Conservation (phyloP, 2,797 vertebrate species). For the Mormyrus hasselquistii region DNA sequence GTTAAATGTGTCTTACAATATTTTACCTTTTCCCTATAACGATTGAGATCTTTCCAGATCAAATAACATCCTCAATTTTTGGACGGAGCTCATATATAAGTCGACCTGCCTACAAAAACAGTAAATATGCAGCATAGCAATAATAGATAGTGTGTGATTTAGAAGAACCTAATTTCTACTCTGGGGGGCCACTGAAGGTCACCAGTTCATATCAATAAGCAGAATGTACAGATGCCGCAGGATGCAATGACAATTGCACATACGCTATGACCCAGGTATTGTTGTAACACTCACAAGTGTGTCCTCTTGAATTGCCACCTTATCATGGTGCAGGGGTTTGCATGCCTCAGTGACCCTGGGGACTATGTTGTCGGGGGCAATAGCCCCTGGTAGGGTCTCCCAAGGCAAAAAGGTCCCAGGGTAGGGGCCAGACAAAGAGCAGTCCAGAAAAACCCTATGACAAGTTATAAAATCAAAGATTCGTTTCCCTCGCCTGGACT, state of each 20-base stretch:
- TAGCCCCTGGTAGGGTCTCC: too few relatives aligned
- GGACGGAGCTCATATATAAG: not conserved
- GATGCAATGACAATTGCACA: not conserved
- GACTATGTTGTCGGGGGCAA: too few relatives aligned
- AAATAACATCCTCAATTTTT: not conserved
- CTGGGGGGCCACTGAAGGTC: not conserved
- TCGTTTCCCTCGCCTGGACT: too few relatives aligned
- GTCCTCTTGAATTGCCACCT: not conserved
- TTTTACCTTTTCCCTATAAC: not conserved
- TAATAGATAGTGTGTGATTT: not conserved
- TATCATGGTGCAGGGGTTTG: too few relatives aligned
- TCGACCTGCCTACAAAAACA: not conserved
- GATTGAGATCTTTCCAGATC: not conserved
- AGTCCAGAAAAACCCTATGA: too few relatives aligned
- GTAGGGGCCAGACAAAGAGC: too few relatives aligned
- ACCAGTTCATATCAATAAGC: not conserved
- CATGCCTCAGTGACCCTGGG: too few relatives aligned
- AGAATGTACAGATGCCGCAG: not conserved
- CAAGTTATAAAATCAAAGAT: too few relatives aligned
- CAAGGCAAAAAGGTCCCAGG: too few relatives aligned
- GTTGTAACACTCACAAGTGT: not conserved
- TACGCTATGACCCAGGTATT: not conserved
- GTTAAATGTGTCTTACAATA: not conserved
- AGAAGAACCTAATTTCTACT: not conserved
- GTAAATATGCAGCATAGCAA: not conserved